These are phyloP conservation scores for Venusia cambrica DNA, from an alignment of 2,888 invertebrate species.

Conservation along the genomic window DNA sequence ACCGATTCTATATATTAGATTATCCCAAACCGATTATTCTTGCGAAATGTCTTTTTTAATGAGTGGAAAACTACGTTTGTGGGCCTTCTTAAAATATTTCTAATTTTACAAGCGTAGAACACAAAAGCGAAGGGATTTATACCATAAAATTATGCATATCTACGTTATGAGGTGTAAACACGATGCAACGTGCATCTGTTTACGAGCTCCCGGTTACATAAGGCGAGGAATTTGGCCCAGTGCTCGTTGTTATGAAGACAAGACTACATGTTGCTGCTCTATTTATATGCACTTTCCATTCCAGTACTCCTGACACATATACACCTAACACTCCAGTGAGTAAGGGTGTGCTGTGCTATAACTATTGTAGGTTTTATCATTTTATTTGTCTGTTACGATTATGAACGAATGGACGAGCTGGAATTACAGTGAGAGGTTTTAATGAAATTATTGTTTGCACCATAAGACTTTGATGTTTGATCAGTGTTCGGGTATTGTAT, in stretches of 20 bases:
- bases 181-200: slow-evolving; percentile 53
- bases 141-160: slow-evolving; percentile 30
- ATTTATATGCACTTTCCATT: slow-evolving; percentile 72
- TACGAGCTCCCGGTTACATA: slow-evolving; percentile 66
- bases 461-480: too few species aligned
- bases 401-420: too few species aligned
- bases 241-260: slow-evolving; percentile 41
- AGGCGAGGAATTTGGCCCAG: slow-evolving; percentile 56
- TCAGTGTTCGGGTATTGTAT: too few species aligned
- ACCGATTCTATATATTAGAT: too few species aligned
- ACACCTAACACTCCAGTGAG: slow-evolving; percentile 58
- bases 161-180: slow-evolving; percentile 41
- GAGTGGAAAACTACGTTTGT: too few species aligned
- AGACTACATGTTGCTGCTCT: too few species aligned
- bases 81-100: too few species aligned
- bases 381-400: slow-evolving; percentile 45
- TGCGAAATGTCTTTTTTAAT: too few species aligned
- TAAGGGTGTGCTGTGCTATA: slow-evolving; percentile 57
- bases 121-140: slow-evolving; percentile 18
- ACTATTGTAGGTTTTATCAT: too few species aligned
- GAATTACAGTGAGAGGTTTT: too few species aligned
- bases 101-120: slow-evolving; percentile 3
- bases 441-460: too few species aligned
- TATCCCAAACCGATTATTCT: too few species aligned
- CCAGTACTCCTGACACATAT: slow-evolving; percentile 63